Base-by-base conservation (phyloP, 2,113 vertebrate species). In the Brachyhypopomus occidentalis region DNA sequence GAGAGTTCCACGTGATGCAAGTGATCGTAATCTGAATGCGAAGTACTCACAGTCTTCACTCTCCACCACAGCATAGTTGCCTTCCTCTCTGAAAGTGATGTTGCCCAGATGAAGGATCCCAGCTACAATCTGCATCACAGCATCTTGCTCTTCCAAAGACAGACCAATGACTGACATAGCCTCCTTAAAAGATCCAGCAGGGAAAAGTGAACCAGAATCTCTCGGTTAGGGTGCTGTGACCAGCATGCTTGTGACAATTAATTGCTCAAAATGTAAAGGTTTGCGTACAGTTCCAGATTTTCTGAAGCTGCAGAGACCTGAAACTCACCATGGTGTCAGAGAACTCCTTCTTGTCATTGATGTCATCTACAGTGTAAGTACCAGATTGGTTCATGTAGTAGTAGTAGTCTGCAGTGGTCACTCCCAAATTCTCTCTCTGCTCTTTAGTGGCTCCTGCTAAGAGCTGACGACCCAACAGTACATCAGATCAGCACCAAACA, bases 51-150 rank as follows among this genome's bases (percentile, higher is more conserved):
- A 95, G 88, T 95, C 94, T 75, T 90, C 86, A 20, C 94, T 95
- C 48, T 95, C 94, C 34, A 95, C 94, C 83, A 93, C 79, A 0
- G 94, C 94, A 16, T 95, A 95, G 86, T 95, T 95, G 79, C 94
- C 94, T 9, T 92, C 91, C 72, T 95, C 95, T 77, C 84, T 91
- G 82, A 95, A 95, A 77, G 85, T 83, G 67, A 95, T 92, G 89
- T 95, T 95, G 48, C 94, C 95, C 73, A 95, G 86, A 67, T 95
- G 95, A 38, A 95, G 93, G 77, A 95, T 94, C 20, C 91, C 92
- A 8, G 93, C 94, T 0, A 95, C 93, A 0, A 95, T 90, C 88
- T 95, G 94, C 41, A 95, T 83, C 9, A 95, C 94, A 0, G 89
- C 88, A 11, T 93, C 90, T 89, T 93, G 92, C 0, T 93, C 93